Evolutionary conservation across 1,140 invertebrate genomes (phyloP).

Genomic region (Heterodera schachtii): DNA sequence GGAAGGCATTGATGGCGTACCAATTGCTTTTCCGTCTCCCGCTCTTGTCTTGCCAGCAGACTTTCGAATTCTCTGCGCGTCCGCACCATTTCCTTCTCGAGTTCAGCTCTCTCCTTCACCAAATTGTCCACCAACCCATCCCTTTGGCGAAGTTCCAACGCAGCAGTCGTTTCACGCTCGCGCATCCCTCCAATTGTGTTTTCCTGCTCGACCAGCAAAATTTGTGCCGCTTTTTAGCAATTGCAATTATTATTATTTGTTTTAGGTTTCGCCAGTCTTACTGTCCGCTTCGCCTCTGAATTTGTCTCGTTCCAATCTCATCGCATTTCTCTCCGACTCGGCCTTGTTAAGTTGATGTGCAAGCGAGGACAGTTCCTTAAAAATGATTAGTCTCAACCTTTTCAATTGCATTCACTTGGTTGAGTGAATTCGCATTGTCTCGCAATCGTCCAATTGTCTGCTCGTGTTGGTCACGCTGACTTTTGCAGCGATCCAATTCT

Average conservation of each 20-base stretch:
- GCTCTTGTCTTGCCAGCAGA: constrained; percentile 13
- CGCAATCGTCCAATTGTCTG: constrained; percentile 22
- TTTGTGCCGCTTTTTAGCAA: constrained; percentile 11
- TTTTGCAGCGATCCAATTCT: constrained; percentile 23
- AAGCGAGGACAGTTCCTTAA: constrained; percentile 15
- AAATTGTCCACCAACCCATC: constrained; percentile 22
- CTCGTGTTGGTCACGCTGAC: constrained; percentile 22
- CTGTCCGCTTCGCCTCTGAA: constrained; percentile 16
- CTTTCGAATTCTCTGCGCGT: constrained; percentile 15
- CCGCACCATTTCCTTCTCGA: constrained; percentile 8
- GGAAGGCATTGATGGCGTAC: background rate
- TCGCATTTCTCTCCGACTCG: constrained; percentile 12
- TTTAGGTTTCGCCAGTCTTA: background rate
- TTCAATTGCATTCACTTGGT: background rate
- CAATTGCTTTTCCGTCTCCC: constrained; percentile 15
- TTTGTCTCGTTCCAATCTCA: constrained; percentile 19
- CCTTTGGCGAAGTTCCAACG: constrained; percentile 6
- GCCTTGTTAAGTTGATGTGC: constrained; percentile 14
- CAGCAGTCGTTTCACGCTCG: constrained; percentile 2
- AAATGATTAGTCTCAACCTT: background rate
- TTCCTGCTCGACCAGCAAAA: constrained; percentile 14
- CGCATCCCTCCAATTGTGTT: constrained; percentile 14
- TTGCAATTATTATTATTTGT: background rate
- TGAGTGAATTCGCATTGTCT: constrained; percentile 10
- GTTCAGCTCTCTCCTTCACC: background rate